Evolutionary conservation across 2,113 vertebrate genomes (phyloP).

Genomic region (Leucopsar rothschildi): DNA sequence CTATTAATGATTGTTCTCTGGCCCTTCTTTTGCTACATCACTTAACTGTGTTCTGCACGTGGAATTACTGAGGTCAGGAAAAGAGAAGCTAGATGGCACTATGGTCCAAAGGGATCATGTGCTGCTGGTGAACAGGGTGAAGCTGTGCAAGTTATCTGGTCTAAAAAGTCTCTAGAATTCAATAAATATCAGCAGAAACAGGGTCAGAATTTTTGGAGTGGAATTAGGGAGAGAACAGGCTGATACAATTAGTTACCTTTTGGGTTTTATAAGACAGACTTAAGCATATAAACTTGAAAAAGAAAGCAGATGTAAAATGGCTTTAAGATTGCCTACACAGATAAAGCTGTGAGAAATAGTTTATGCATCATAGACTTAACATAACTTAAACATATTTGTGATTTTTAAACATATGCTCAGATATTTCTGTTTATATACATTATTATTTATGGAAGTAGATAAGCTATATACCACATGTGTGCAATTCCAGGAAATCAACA

Average conservation of each 20-base stretch:
- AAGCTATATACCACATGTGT: background rate
- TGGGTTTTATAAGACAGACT: background rate
- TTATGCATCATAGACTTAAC: background rate
- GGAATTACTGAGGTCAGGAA: background rate
- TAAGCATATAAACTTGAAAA: background rate
- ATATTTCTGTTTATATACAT: background rate
- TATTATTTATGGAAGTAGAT: background rate
- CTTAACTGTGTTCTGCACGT: background rate
- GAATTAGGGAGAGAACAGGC: background rate
- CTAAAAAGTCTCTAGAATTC: background rate
- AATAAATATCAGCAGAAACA: background rate
- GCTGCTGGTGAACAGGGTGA: background rate
- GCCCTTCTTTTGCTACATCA: background rate
- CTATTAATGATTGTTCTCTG: background rate
- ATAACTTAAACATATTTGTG: background rate
- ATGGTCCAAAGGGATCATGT: constrained; percentile 25
- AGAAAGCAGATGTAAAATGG: background rate
- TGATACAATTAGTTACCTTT: background rate
- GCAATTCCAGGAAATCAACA: background rate
- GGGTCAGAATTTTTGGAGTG: background rate
- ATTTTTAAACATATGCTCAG: background rate
- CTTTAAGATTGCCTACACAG: background rate
- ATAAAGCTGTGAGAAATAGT: background rate
- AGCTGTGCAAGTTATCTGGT: background rate
- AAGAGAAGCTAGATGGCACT: constrained; percentile 71